Evolutionary conservation across 2,888 invertebrate species (phyloP), one percentile per base, ranked within the genome.

Genomic region (Calephelis perditalis): DNA sequence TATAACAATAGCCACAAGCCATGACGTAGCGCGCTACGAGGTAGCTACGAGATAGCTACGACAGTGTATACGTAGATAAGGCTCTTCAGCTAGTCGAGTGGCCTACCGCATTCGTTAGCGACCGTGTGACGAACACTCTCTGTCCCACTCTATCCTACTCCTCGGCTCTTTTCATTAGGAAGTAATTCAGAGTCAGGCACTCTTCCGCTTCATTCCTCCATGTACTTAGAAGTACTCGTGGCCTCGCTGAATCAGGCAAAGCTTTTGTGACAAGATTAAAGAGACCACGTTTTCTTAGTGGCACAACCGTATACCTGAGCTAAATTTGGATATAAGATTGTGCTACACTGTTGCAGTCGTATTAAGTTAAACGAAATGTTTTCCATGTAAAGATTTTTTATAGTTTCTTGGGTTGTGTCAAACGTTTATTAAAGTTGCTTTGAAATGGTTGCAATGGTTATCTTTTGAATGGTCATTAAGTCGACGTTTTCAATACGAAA

Each of bases 191-290:
- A 88, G 87, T 82, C 77, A 81, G 83, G 81, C 83, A 81, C 86
- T 86, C 86, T 86, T 85, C 81, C 84, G 86, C 83, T 86, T 85
- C 89, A 87, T 90, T 87, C 86, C 86, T 88, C 77, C 80, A 86
- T 83, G 72, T 72, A 70, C 80, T 72, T 76, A 74, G 81, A 86
- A 79, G 87, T 82, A 75, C 86, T 87, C 79, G 79, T 81, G 76
- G 79, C 79, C 73, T 74, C 78, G 81, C 84, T 86, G 87, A 89
- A 82, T 86, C 87, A 88, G 86, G 86, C 84, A 79, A 84, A 80
- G 87, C 88, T 87, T 89, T 90, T 89, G 89, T 89, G 85, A 84
- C 86, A 80, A 87, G 86, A 89, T 89, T 89, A 88, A 89, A 89
- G 85, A 82, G 86, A 35, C 81, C 84, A 79, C 78, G 81, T 76